phyloP scores from a whole-genome alignment of 2,113 vertebrate genomes.

The Phaethon lepturus region DNA sequence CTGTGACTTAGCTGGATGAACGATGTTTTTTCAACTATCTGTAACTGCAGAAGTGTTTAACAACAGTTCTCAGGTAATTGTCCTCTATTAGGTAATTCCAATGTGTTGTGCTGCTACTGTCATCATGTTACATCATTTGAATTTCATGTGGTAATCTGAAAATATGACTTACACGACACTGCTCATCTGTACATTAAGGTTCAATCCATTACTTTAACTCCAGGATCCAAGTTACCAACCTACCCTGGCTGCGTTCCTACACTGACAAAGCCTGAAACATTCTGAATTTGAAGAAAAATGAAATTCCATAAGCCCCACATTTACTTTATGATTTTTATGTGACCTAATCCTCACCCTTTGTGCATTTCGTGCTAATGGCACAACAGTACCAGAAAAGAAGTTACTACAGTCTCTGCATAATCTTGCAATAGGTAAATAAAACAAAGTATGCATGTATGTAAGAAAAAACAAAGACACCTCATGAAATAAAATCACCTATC shows the following conservation, averaged over 20 bases:
- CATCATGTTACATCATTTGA: neutral
- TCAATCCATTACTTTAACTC: neutral
- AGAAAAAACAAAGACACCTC: neutral
- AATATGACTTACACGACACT: slow-evolving; percentile 14
- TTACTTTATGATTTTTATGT: neutral
- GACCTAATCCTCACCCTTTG: neutral
- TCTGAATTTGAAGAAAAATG: neutral
- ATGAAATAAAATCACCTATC: neutral
- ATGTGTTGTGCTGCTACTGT: neutral
- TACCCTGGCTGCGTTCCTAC: neutral
- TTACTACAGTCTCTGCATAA: neutral
- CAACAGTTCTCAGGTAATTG: slow-evolving; percentile 5
- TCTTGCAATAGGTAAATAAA: neutral
- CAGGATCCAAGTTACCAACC: neutral
- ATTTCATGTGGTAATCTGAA: slow-evolving; percentile 17
- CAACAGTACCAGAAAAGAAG: neutral
- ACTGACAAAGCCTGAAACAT: neutral
- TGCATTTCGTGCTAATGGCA: neutral
- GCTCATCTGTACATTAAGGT: neutral
- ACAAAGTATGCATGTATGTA: fast-evolving
- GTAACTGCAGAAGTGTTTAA: neutral
- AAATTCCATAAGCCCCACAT: neutral
- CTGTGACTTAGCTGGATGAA: neutral
- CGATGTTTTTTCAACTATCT: neutral
- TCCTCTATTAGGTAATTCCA: neutral